phyloP scores from a whole-genome alignment of 2,888 invertebrate species.

The Stenotaenia linearis region DNA sequence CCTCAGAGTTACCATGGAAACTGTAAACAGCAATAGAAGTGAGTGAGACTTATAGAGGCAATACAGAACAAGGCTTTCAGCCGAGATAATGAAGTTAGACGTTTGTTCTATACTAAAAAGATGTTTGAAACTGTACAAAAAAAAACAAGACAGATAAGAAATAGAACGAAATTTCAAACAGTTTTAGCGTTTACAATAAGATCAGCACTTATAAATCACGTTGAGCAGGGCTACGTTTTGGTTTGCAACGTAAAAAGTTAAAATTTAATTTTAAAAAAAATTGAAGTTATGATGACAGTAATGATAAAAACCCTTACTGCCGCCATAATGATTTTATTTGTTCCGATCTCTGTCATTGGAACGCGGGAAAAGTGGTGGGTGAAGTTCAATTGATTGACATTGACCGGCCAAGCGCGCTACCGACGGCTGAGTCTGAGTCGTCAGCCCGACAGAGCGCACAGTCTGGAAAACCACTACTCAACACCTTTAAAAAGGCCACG shows the following conservation, averaged over 20 bases:
- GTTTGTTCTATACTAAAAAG: background rate
- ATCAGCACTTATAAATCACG: no score
- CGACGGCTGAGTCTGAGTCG: background rate
- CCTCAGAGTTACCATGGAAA: background rate
- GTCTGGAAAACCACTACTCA: background rate
- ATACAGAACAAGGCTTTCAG: slow-evolving; percentile 26
- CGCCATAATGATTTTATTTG: background rate
- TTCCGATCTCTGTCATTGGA: background rate
- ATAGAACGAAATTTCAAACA: background rate
- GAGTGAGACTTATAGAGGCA: slow-evolving; percentile 16
- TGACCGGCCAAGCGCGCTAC: slow-evolving; percentile 16
- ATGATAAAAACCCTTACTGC: background rate
- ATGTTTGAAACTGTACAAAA: background rate
- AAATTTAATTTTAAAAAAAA: no score
- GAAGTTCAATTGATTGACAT: slow-evolving; percentile 20
- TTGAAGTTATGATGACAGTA: background rate
- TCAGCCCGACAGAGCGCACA: background rate
- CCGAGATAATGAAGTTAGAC: slow-evolving; percentile 23
- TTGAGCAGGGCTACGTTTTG: no score
- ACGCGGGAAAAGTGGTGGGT: slow-evolving; percentile 1
- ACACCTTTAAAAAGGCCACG: background rate
- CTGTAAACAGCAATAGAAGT: slow-evolving; percentile 12
- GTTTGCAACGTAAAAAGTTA: no score
- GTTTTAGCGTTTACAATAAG: no score
- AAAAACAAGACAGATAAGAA: background rate